A percentile compares a stretch with the other conserved stretches of the same genome.
phyloP scores from a whole-genome alignment of 2,888 invertebrate genomes.

The Ichneumon xanthorius region DNA sequence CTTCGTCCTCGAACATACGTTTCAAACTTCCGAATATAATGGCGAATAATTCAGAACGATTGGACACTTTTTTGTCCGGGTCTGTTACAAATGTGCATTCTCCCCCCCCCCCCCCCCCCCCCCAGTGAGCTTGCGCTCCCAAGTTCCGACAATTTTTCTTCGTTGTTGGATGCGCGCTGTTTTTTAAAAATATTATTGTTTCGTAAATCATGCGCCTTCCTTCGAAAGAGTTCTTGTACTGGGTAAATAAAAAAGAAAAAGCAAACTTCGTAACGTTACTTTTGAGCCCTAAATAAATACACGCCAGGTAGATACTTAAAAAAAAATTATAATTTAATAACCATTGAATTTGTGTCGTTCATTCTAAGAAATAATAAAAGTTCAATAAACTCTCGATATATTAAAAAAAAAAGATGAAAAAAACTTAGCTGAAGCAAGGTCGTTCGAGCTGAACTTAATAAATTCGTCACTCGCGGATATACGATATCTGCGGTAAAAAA shows the following conservation, averaged over 20 bases:
- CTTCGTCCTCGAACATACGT: slow-evolving; percentile 3
- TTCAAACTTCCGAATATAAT: slow-evolving; percentile 27
- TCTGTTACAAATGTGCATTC: not conserved
- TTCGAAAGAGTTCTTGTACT: not conserved
- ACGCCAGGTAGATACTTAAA: too few relatives aligned
- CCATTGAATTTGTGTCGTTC: too few relatives aligned
- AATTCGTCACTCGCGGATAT: not conserved
- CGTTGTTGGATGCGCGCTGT: not conserved
- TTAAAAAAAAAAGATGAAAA: not conserved
- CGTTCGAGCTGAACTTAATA: too few relatives aligned
- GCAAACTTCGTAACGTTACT: too few relatives aligned
- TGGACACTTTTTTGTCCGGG: slow-evolving; percentile 15
- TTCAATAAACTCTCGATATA: too few relatives aligned
- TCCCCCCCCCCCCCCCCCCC: too few relatives aligned
- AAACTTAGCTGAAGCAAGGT: too few relatives aligned
- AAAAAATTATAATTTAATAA: too few relatives aligned
- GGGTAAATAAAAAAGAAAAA: too few relatives aligned
- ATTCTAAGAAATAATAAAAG: too few relatives aligned
- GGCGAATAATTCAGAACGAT: slow-evolving; percentile 26
- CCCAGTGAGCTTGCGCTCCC: not conserved
- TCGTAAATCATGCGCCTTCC: too few relatives aligned
- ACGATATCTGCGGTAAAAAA: not conserved
- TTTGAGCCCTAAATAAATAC: too few relatives aligned
- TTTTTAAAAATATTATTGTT: not conserved
- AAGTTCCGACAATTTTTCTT: not conserved